Evolutionary conservation across 2,113 vertebrate species (phyloP).

Genomic region (Cheirogaleus medius): DNA sequence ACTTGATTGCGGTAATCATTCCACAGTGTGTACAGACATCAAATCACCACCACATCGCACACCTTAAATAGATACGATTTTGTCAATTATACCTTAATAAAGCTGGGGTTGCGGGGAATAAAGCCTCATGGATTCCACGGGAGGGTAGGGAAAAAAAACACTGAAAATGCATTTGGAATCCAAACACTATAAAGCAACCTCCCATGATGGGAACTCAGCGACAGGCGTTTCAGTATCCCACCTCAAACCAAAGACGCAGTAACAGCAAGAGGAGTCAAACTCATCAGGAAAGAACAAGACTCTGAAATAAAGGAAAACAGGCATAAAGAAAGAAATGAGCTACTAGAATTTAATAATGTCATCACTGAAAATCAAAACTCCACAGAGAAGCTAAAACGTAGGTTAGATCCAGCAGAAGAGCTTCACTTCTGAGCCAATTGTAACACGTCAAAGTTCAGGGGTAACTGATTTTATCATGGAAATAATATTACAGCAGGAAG

Average conservation of each 20-base stretch:
- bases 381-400: fast-evolving
- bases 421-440: not conserved
- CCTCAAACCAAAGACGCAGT: not conserved
- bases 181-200: not conserved
- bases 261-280: not conserved
- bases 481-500: not conserved
- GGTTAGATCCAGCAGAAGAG: not conserved
- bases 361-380: not conserved
- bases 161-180: not conserved
- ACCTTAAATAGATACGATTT: not conserved
- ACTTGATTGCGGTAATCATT: not conserved
- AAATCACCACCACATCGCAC: fast-evolving
- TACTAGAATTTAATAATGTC: not conserved
- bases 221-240: not conserved
- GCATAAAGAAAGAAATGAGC: not conserved
- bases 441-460: not conserved
- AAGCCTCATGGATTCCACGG: not conserved
- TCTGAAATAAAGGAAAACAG: not conserved
- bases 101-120: not conserved
- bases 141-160: not conserved
- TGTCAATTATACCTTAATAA: not conserved
- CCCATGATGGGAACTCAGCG: not conserved
- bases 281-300: not conserved
- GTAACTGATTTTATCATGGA: not conserved
- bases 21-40: not conserved